Evolutionary conservation across 2,797 vertebrate genomes (phyloP).

Genomic region (Manis pentadactyla): DNA sequence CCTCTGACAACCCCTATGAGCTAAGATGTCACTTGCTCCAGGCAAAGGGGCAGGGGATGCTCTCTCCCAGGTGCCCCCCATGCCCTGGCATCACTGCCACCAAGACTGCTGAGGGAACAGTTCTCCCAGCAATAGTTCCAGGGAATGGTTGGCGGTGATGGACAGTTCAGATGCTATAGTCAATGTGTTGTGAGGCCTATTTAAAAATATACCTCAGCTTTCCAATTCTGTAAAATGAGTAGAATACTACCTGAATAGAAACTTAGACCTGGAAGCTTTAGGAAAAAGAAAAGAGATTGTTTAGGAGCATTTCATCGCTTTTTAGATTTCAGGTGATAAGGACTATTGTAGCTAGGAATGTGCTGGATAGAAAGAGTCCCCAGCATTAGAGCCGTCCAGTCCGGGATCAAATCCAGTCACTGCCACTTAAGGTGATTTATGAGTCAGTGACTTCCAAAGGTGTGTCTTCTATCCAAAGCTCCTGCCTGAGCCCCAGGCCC

Average conservation of each 20-base stretch:
- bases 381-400: rapidly evolving
- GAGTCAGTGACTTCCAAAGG: not conserved
- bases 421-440: not conserved
- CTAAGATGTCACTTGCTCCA: not conserved
- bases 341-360: not conserved
- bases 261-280: not conserved
- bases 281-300: not conserved
- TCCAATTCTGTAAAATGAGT: not conserved
- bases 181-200: not conserved
- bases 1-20: not conserved
- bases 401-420: not conserved
- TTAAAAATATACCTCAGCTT: not conserved
- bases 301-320: not conserved
- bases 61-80: not conserved
- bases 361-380: not conserved
- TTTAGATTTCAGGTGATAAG: not conserved
- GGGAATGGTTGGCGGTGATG: no score
- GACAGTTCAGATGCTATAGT: not conserved
- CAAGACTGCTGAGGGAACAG: not conserved
- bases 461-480: not conserved
- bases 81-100: not conserved
- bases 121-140: not conserved
- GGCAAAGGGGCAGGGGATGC: not conserved
- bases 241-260: not conserved
- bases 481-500: not conserved